phyloP scores from a whole-genome alignment of 2,888 invertebrate species.

The Chymomyza caudatula region DNA sequence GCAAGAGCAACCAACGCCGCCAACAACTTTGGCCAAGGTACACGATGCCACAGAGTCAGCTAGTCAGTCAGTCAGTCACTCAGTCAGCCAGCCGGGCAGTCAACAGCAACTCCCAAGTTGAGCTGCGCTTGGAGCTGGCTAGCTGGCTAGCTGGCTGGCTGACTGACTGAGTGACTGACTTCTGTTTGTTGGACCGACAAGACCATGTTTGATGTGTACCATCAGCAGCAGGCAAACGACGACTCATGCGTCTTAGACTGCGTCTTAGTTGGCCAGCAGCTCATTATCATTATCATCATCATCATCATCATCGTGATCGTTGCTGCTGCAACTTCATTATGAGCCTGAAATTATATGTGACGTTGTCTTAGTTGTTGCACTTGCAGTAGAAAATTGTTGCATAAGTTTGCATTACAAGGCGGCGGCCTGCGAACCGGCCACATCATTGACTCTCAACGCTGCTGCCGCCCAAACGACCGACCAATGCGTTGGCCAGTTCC shows the following conservation, averaged over 20 bases:
- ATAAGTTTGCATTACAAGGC: constrained; percentile 61
- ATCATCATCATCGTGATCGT: constrained; percentile 36
- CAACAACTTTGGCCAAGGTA: constrained; percentile 8
- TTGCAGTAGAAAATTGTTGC: constrained; percentile 67
- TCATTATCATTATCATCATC: constrained; percentile 32
- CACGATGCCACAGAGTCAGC: constrained; percentile 1
- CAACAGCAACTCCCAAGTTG: constrained; percentile 48
- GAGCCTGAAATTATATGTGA: neutral
- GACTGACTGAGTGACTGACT: constrained; percentile 65
- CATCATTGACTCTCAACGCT: constrained; percentile 63
- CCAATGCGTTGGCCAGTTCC: neutral
- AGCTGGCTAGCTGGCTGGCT: constrained; percentile 46
- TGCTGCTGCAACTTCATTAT: constrained; percentile 22
- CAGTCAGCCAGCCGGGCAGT: neutral
- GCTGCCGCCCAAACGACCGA: neutral
- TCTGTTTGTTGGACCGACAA: constrained; percentile 72
- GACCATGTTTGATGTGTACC: constrained; percentile 71
- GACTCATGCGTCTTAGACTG: constrained; percentile 45
- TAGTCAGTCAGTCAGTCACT: neutral
- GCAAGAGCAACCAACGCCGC: no score
- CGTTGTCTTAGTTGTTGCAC: constrained; percentile 62
- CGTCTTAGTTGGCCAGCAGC: constrained; percentile 8
- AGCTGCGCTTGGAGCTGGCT: constrained; percentile 38
- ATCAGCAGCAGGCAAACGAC: constrained; percentile 54
- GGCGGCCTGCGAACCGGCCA: constrained; percentile 46